Conservation (phyloP, 2,113 vertebrate genomes). For the Antechinus flavipes region DNA sequence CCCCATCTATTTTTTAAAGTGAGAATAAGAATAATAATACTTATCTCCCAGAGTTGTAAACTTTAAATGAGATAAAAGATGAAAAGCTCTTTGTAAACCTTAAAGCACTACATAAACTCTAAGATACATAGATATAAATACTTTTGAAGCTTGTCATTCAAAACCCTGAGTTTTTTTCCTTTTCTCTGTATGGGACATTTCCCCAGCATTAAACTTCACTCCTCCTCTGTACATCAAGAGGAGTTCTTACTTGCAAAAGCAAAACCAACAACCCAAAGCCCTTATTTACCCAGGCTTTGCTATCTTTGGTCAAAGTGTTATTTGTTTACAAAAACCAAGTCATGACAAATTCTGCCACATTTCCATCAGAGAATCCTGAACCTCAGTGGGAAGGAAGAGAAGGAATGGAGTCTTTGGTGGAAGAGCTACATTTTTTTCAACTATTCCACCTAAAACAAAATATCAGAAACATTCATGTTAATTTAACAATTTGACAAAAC, state of each 20-base stretch:
- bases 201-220: background rate
- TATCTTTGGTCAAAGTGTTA: background rate
- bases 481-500: background rate
- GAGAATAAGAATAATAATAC: no score
- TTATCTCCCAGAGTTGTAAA: background rate
- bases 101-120: background rate
- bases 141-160: background rate
- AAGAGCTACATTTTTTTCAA: background rate
- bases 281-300: background rate
- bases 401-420: no score
- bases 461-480: background rate
- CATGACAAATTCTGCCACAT: background rate
- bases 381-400: no score
- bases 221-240: background rate
- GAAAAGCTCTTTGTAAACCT: background rate
- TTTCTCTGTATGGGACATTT: no score
- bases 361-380: background rate
- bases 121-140: background rate
- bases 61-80: background rate
- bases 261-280: background rate
- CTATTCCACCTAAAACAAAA: background rate
- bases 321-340: background rate
- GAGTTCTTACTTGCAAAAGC: background rate
- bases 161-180: background rate
- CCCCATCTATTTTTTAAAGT: no score